Base-by-base conservation (phyloP, 1,140 invertebrate genomes). In the Hermetia illucens region DNA sequence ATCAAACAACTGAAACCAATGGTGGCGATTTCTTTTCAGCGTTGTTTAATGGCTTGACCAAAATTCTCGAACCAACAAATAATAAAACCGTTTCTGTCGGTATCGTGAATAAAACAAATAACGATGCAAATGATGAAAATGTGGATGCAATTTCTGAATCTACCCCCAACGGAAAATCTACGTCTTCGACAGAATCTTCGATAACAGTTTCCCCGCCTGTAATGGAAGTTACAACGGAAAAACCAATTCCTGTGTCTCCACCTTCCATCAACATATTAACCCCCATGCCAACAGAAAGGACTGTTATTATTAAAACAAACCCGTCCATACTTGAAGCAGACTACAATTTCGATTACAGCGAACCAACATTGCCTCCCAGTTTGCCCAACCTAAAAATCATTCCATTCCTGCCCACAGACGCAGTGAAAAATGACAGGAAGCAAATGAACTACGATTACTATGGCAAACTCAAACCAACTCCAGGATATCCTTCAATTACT, bases 321-420 rank as follows among this genome's bases (percentile, higher is more conserved):
- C 56, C 37, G 19, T 39, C 38, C 13, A 39, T 33, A 9, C 16
- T 34, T 3, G 31, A 39, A 13, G 20, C 38, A 3, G 38, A 39
- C 29, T 18, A 24, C 5, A 39, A 58, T n/a, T 13, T 27, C 8
- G 72, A 74, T 45, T 74, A 74, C 48, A 66, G 58, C 36, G 61
- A 71, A 36, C 69, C 61, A 2, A 71, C 72, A 2, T 48, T 80
- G 35, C 78, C 77, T 3, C 77, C 77, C 4, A 79, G 76, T 17
- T 53, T 80, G 25, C 76, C 77, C 4, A 79, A 80, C 53, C 60
- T 80, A 12, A 80, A 78, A 52, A 80, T 82, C 46, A 82, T 82
- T 49, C 78, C 77, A 8, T 82, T 82, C 49, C 66, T 81, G 13
- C 76, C 77, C 15, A 75, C 76, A 30, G 79, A 82, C 56, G 79